A percentile compares a stretch with the other conserved stretches of the same genome.
phyloP scores from a whole-genome alignment of 2,888 invertebrate genomes.

The Lomographa bimaculata region DNA sequence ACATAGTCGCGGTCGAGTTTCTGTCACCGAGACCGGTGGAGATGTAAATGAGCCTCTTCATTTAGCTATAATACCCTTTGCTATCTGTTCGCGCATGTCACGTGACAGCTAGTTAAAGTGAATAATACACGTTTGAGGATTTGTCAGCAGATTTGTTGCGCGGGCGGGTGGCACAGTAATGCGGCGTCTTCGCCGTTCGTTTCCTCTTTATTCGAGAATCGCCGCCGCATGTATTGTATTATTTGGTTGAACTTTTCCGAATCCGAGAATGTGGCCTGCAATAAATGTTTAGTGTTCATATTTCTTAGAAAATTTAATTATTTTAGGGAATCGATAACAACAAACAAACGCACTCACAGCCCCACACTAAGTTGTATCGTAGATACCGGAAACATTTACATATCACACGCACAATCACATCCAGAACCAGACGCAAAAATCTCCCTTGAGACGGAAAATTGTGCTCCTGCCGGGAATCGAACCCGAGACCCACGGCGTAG shows the following conservation, averaged over 20 bases:
- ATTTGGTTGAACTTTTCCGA: conserved; percentile 52
- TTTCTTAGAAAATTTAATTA: no score
- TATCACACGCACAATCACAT: no score
- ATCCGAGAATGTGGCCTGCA: conserved; percentile 68
- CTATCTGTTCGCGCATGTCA: conserved; percentile 5
- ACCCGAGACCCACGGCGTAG: no score
- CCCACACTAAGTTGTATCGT: no score
- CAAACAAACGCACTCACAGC: no score
- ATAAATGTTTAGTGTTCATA: conserved; percentile 6
- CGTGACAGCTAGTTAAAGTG: conserved; percentile 1
- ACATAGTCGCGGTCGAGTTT: conserved; percentile 6
- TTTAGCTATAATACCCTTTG: conserved; percentile 14
- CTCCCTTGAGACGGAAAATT: no score
- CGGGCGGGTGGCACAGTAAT: conserved; percentile 50
- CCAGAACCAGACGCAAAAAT: no score
- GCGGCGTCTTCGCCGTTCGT: conserved; percentile 48
- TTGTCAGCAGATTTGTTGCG: conserved; percentile 44
- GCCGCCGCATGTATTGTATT: conserved; percentile 45
- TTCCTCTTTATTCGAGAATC: conserved; percentile 50
- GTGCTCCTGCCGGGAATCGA: no score
- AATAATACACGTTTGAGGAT: conserved; percentile 8
- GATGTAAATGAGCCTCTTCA: conserved; percentile 6
- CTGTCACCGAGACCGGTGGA: conserved; percentile 5
- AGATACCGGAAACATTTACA: no score
- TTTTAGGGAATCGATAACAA: no score